Conservation (phyloP, 2,113 vertebrate species). For the Atlantisia rogersi region DNA sequence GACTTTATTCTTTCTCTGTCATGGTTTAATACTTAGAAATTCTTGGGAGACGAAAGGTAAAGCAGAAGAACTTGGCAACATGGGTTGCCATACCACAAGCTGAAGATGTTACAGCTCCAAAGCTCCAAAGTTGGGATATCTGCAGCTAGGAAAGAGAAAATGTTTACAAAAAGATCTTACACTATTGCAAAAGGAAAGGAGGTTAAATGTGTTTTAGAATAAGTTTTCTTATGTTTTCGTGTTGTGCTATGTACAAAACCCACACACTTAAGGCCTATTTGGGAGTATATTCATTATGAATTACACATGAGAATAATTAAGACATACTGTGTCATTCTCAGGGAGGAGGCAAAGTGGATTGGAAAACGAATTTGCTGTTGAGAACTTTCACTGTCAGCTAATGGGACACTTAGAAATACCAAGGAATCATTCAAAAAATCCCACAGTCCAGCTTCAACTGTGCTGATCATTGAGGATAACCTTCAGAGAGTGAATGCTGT, state of each 20-base stretch:
- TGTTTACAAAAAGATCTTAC: background rate
- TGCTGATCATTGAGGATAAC: background rate
- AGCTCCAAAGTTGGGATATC: background rate
- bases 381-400: background rate
- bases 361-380: background rate
- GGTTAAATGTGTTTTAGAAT: background rate
- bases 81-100: background rate
- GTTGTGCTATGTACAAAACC: background rate
- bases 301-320: slow-evolving; percentile 8
- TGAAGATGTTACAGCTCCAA: background rate
- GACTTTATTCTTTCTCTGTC: slow-evolving; percentile 15
- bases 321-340: background rate
- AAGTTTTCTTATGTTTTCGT: background rate
- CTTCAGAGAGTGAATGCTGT: background rate
- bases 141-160: background rate
- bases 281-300: background rate
- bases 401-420: background rate
- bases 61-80: background rate
- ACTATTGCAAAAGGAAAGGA: background rate
- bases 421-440: background rate
- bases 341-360: background rate
- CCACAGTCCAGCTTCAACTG: background rate
- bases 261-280: background rate
- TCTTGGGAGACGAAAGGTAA: background rate
- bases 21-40: slow-evolving; percentile 9